These are phyloP conservation scores for Gastracanthus pulcherrimus DNA, from an alignment of 2,888 invertebrate genomes.

Conservation along the genomic window DNA sequence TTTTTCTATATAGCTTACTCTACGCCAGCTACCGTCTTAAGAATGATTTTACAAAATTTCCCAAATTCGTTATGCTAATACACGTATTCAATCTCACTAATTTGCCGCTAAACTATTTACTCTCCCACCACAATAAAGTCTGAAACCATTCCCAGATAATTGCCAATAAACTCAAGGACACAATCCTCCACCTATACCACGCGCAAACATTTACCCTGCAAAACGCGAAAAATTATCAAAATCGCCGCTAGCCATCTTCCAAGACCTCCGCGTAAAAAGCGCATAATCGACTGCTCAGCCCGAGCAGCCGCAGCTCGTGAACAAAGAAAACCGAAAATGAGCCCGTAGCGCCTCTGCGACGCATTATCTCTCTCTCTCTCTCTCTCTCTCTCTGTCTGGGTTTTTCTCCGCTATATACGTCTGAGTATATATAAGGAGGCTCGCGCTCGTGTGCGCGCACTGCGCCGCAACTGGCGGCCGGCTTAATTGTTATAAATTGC, in stretches of 20 bases:
- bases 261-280: not conserved
- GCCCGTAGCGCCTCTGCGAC: constrained; percentile 52
- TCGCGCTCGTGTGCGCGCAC: not conserved
- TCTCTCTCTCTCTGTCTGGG: constrained; percentile 19
- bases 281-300: constrained; percentile 28
- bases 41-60: not conserved
- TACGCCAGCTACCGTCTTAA: too few species aligned
- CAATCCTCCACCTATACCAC: not conserved
- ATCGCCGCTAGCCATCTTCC: not conserved
- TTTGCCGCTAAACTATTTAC: constrained; percentile 22
- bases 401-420: constrained; percentile 9
- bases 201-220: constrained; percentile 25
- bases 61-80: constrained; percentile 26
- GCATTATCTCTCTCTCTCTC: constrained; percentile 27
- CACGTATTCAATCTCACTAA: constrained; percentile 6
- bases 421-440: constrained; percentile 22
- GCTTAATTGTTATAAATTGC: constrained; percentile 77
- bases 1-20: too few species aligned
- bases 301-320: constrained; percentile 41
- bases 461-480: constrained; percentile 48
- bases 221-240: constrained; percentile 12
- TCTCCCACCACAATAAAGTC: not conserved
- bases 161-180: not conserved
- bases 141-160: not conserved
- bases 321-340: constrained; percentile 62